Percentiles rank a stretch among this genome's conserved stretches.
These are phyloP conservation scores for Cryptosula pallasiana DNA, from an alignment of 2,888 invertebrate genomes.

Conservation along the genomic window DNA sequence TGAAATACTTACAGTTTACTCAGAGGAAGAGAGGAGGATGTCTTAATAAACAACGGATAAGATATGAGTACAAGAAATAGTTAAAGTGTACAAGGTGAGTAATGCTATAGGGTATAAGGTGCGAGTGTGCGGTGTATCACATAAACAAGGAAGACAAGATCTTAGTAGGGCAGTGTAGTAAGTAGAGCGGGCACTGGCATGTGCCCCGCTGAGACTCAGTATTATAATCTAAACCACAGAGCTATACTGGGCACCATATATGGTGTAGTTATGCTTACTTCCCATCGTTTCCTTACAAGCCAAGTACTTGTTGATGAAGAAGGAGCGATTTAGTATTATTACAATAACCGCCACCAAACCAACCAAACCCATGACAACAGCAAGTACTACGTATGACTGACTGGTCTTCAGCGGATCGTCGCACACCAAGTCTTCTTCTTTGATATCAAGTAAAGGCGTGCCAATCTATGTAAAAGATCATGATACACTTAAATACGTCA, in stretches of 20 bases:
- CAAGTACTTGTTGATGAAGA: conserved; percentile 17
- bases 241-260: not conserved
- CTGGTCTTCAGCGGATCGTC: not conserved
- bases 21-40: not conserved
- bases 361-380: not conserved
- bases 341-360: not conserved
- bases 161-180: too few species aligned
- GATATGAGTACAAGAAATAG: too few species aligned
- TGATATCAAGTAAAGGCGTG: not conserved
- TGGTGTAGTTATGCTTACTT: conserved; percentile 14
- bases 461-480: not conserved
- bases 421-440: not conserved
- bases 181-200: too few species aligned
- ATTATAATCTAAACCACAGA: too few species aligned
- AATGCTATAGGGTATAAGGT: too few species aligned
- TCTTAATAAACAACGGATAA: not conserved
- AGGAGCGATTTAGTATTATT: not conserved
- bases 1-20: not conserved
- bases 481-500: too few species aligned
- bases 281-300: not conserved
- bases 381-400: not conserved
- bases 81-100: too few species aligned
- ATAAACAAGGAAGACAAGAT: too few species aligned
- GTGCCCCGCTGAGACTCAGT: too few species aligned
- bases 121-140: too few species aligned